Evolutionary conservation across 2,888 invertebrate species (phyloP).

Genomic region (Hirtodrosophila trivittata): DNA sequence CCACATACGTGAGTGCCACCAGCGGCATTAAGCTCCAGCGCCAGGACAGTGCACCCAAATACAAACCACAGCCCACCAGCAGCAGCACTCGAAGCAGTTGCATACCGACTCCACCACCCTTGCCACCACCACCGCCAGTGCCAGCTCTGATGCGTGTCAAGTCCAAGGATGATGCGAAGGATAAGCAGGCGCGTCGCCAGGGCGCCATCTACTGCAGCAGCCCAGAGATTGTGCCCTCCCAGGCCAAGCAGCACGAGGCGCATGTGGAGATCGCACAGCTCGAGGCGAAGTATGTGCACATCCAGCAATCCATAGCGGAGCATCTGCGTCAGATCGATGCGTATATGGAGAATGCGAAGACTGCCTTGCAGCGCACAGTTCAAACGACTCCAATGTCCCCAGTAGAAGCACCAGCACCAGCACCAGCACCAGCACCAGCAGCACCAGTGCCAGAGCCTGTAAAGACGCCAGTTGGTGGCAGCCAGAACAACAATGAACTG

Average conservation of each 20-base stretch:
- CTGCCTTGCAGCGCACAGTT: slow-evolving; percentile 75
- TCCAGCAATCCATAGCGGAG: slow-evolving; percentile 82
- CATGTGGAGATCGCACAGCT: slow-evolving; percentile 75
- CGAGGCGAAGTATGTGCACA: slow-evolving; percentile 80
- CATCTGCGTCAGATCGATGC: slow-evolving; percentile 82
- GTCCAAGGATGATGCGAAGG: slow-evolving; percentile 28
- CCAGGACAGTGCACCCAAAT: slow-evolving; percentile 35
- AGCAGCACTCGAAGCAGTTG: slow-evolving; percentile 2
- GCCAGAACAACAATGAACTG: slow-evolving; percentile 27
- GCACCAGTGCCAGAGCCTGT: background rate
- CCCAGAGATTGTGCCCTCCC: slow-evolving; percentile 7
- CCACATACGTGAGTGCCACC: slow-evolving; percentile 64
- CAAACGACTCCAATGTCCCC: slow-evolving; percentile 31
- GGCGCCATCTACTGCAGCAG: slow-evolving; percentile 46
- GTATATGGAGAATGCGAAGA: slow-evolving; percentile 83
- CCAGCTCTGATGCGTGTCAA: slow-evolving; percentile 42
- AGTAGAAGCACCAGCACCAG: slow-evolving; percentile 14
- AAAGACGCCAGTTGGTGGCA: slow-evolving; percentile 6
- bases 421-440: slow-evolving; percentile 2
- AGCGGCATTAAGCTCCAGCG: slow-evolving; percentile 66
- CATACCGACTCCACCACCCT: slow-evolving; percentile 48
- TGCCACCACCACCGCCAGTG: slow-evolving; percentile 30
- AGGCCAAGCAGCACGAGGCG: slow-evolving; percentile 58
- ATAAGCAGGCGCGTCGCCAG: slow-evolving; percentile 45
- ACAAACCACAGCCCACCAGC: slow-evolving; percentile 2